Evolutionary conservation across 2,888 invertebrate genomes (phyloP).

Genomic region (Odontothrips loti): DNA sequence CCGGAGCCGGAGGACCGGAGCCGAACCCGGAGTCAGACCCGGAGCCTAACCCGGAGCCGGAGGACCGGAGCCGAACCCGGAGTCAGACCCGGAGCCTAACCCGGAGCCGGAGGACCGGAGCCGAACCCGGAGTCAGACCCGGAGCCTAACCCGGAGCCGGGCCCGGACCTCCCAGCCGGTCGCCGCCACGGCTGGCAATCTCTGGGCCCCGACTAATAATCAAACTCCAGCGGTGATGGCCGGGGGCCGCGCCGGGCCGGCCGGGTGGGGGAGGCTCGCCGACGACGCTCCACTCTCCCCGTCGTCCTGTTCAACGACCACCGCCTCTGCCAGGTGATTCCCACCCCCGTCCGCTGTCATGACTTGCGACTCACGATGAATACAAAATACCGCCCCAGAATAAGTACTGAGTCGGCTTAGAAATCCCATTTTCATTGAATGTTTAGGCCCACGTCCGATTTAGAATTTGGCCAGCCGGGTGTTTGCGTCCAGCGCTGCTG

Average conservation of each 20-base stretch:
- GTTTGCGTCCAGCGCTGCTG: too few relatives aligned
- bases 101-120: not conserved
- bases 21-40: too few relatives aligned
- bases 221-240: not conserved
- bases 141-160: not conserved
- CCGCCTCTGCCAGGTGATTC: not conserved
- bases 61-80: not conserved
- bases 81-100: not conserved
- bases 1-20: not conserved
- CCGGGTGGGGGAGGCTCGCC: not conserved
- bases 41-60: not conserved
- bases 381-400: too few relatives aligned
- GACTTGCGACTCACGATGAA: too few relatives aligned
- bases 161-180: not conserved
- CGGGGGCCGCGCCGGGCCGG: not conserved
- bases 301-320: too few relatives aligned
- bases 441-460: too few relatives aligned
- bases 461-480: too few relatives aligned
- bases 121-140: too few relatives aligned
- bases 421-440: too few relatives aligned
- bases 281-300: not conserved
- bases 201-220: conserved; percentile 9
- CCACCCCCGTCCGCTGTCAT: too few relatives aligned
- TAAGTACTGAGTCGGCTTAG: too few relatives aligned
- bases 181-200: not conserved